Conservation (phyloP, 2,888 invertebrate species). For the Silvanus unidentatus region DNA sequence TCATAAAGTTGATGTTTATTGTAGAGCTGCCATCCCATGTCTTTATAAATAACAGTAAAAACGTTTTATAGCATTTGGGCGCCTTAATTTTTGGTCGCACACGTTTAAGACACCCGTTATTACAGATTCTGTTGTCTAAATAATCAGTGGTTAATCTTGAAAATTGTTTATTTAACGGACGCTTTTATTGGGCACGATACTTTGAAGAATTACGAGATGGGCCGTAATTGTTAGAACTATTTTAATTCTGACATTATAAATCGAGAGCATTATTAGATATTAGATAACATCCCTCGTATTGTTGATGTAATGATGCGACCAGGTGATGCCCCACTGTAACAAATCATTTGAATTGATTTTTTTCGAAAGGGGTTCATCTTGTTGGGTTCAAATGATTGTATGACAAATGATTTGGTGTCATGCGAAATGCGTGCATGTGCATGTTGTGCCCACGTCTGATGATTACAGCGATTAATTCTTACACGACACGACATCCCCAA, state of each 20-base stretch:
- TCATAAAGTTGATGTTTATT: slow-evolving; percentile 44
- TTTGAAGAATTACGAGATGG: too few relatives aligned
- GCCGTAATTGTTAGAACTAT: too few relatives aligned
- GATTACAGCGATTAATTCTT: not conserved
- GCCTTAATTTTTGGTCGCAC: slow-evolving; percentile 31
- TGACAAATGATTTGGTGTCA: not conserved
- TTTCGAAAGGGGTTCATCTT: too few relatives aligned
- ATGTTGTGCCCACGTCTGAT: too few relatives aligned
- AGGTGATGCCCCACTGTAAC: slow-evolving; percentile 22
- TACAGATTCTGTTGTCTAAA: slow-evolving; percentile 9
- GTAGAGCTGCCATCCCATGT: slow-evolving; percentile 41
- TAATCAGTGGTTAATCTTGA: not conserved
- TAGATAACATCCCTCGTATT: slow-evolving; percentile 28
- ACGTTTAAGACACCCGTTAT: slow-evolving; percentile 16
- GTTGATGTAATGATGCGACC: slow-evolving; percentile 24
- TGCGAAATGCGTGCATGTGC: not conserved
- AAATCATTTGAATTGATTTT: too few relatives aligned
- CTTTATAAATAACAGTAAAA: slow-evolving; percentile 43
- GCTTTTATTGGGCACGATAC: not conserved
- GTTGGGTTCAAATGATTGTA: not conserved
- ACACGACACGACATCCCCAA: slow-evolving; percentile 23
- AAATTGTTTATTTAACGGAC: slow-evolving; percentile 4
- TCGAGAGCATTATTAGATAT: too few relatives aligned
- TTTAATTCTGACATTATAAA: too few relatives aligned
- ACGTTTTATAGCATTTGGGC: slow-evolving; percentile 41